Base-by-base conservation (phyloP, 2,888 invertebrate species). In the Bombylius discolor region DNA sequence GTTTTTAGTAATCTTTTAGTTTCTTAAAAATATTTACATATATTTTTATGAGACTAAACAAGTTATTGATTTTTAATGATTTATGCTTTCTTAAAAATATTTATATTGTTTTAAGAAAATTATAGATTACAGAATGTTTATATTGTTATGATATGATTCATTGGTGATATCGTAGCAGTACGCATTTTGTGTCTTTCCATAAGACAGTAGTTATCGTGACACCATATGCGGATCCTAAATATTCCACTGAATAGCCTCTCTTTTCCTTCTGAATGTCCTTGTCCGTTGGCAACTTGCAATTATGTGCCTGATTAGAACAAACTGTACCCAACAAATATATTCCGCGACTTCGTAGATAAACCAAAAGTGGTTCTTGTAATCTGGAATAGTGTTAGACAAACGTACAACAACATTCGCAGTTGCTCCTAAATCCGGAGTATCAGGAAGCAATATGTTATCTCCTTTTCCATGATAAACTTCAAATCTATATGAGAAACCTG, bases 121-220 rank as follows among this genome's bases (percentile, higher is more conserved):
- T n/a, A 23, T 23, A 23, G 23, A 23, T 23, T 23, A 23, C 23
- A 23, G 23, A 23, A 23, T 23, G 23, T 23, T 23, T 23, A 23
- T 23, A 23, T 23, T 23, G 23, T 23, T 23, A 23, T 23, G 23
- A 23, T 23, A 23, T 23, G 23, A 23, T 23, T 23, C 23, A 23
- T 23, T 23, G 23, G 23, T 23, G 23, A 23, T 23, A 23, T 23
- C 23, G 23, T 23, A 23, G 3, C 23, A 23, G 23, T 53, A 69
- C 68, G 57, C 62, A 65, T 59, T 68, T 70, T 54, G 67, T 70
- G 59, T 70, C 69, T 61, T 69, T 69, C 68, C 69, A 70, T 45
- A 59, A 51, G 31, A 62, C 58, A 36, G 56, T 59, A 9, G 59
- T 57, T 7, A 61, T 57, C 31, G 60, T 59, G 31, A 59, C 50